Base-by-base conservation (phyloP, 1,140 invertebrate genomes). In the Wiebesia pumilae region DNA sequence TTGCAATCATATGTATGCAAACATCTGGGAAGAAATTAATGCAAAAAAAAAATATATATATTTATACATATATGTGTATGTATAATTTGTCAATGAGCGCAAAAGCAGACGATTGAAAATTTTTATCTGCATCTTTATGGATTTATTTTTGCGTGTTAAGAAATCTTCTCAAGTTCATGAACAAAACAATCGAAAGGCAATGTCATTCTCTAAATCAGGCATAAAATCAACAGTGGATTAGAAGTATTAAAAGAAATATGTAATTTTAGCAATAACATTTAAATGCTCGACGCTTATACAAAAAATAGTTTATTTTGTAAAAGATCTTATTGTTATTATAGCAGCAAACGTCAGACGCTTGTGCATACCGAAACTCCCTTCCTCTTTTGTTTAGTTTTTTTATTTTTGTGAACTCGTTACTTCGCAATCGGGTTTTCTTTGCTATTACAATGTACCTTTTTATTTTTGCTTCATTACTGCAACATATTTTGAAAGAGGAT, bases 181-280 rank as follows among this genome's bases (percentile, higher is more conserved):
- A 83, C 47, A 83, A 43, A 84, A 82, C 38, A 54, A 47, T 51
- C 21, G 21, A 84, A 84, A 33, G 43, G 27, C 27, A 35, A 33
- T 65, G 58, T 40, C 54, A 84, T 78, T 78, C 27, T 77, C 40
- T 33, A 65, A 84, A 84, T 75, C 35, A 78, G 19, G 30, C 10
- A 69, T 62, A 84, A 51, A 62, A 62, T 77, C 38, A 79, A 81
- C 47, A 71, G 12, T 58, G 24, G 1, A 80, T 38, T 85, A 71
- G 30, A 47, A 65, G 30, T 69, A 69, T 79, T 38, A 71, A 38
- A 47, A 81, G 47, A 81, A 30, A 85, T 73, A 58, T 71, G 78
- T 80, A 81, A 81, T 80, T 85, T 85, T 85, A 85, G 77, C 77
- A 85, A 80, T 81, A 85, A 80, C 24, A 40, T 81, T 84, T 79